These are phyloP conservation scores for Drosophila anceps DNA, from an alignment of 2,888 invertebrate species.

Conservation along the genomic window DNA sequence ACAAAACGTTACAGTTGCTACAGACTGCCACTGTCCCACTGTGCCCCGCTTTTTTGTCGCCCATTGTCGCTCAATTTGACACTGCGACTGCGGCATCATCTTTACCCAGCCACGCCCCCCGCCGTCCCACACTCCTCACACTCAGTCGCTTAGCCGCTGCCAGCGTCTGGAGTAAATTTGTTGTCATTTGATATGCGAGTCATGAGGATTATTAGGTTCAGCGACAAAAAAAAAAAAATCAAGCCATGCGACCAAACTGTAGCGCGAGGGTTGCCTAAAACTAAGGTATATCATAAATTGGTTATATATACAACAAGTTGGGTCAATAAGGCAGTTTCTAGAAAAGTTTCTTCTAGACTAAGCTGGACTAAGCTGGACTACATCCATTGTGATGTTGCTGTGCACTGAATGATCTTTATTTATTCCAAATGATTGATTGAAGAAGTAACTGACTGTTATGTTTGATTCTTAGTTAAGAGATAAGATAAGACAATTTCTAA, in stretches of 20 bases:
- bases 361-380: not conserved
- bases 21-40: conserved; percentile 80
- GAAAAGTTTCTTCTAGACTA: no score
- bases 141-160: conserved; percentile 32
- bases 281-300: not conserved
- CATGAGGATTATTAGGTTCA: conserved; percentile 82
- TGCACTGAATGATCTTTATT: not conserved
- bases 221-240: conserved; percentile 51
- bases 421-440: not conserved
- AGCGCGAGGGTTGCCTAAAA: conserved; percentile 50
- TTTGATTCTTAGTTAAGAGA: no score
- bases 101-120: conserved; percentile 15
- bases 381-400: no score
- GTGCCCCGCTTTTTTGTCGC: conserved; percentile 71
- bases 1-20: conserved; percentile 81
- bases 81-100: conserved; percentile 53
- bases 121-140: not conserved
- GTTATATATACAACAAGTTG: not conserved
- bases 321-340: no score
- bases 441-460: no score
- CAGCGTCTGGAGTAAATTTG: conserved; percentile 78
- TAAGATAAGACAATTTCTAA: no score
- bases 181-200: conserved; percentile 82
- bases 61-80: conserved; percentile 83
- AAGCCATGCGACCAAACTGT: conserved; percentile 53